Evolutionary conservation across 2,113 vertebrate species (phyloP), one percentile per base, ranked within the genome.

Genomic region (Siniperca chuatsi): DNA sequence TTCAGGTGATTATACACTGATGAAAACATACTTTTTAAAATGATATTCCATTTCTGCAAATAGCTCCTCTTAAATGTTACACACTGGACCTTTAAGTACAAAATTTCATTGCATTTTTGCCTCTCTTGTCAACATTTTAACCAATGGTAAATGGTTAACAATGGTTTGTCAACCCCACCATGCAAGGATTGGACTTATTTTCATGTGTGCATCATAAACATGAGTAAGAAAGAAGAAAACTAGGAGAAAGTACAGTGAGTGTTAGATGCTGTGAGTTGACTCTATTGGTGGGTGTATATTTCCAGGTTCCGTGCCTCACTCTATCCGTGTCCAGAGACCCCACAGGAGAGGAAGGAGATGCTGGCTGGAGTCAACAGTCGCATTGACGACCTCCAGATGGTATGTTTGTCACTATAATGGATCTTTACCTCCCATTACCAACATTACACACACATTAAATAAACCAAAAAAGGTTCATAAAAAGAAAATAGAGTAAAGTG

Each of bases 331-430:
- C 98, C 98, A 70, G 98, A 99, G 92, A 99, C 98, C 0, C 97
- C 98, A 0, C 97, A 97, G 92, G 98, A 99, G 86, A 93, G 98
- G 87, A 99, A 98, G 84, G 98, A 99, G 95, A 99, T 99, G 98
- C 97, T 98, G 85, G 96, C 97, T 33, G 98, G 98, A 75, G 98
- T 99, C 81, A 99, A 98, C 81, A 99, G 97, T 80, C 97, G 98
- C 77, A 99, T 99, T 13, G 98, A 99, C 21, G 98, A 99, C 92
- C 97, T 99, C 72, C 98, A 99, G 90, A 99, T 98, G 98, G 98
- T 99, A 96, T 58, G 79, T 65, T n/a, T 70, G 23, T 40, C 33
- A 29, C 11, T 42, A 12, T 1, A 29, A 65, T 55, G 18, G 1
- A n/a, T 33, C 23, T 72, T 44, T 25, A n/a, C 5, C 15, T 60